phyloP scores from a whole-genome alignment of 2,888 invertebrate genomes.

The Eilema sororculum region DNA sequence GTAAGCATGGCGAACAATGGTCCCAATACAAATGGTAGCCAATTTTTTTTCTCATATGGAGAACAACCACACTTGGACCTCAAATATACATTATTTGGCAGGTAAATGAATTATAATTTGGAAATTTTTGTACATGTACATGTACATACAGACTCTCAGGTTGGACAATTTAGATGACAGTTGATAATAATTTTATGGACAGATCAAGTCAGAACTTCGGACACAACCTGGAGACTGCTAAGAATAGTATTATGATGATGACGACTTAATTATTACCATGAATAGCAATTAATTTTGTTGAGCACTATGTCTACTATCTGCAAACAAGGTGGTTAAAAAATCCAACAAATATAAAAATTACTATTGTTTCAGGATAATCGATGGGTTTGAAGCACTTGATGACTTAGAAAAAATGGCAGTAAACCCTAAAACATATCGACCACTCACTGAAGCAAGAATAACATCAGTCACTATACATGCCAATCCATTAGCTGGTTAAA shows the following conservation, averaged over 20 bases:
- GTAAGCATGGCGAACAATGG: slow-evolving; percentile 99
- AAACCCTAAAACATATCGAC: slow-evolving; percentile 96
- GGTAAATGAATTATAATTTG: slow-evolving; percentile 88
- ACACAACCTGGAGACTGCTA: too few relatives aligned
- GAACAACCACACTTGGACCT: slow-evolving; percentile 98
- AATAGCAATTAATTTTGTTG: too few relatives aligned
- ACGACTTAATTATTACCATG: too few relatives aligned
- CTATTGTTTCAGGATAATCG: slow-evolving; percentile 93
- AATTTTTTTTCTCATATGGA: slow-evolving; percentile 98
- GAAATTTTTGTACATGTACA: background rate
- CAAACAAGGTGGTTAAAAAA: too few relatives aligned
- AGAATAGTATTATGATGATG: too few relatives aligned
- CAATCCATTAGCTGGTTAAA: slow-evolving; percentile 94
- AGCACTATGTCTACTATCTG: too few relatives aligned
- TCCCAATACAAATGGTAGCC: slow-evolving; percentile 98
- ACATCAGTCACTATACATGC: slow-evolving; percentile 98
- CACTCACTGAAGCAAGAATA: slow-evolving; percentile 94
- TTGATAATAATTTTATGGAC: too few relatives aligned
- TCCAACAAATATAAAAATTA: background rate
- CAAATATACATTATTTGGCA: slow-evolving; percentile 98
- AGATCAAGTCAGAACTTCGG: too few relatives aligned
- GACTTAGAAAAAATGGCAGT: slow-evolving; percentile 98
- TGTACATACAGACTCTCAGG: too few relatives aligned
- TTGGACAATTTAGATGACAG: too few relatives aligned
- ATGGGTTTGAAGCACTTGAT: slow-evolving; percentile 98